Percentiles rank a stretch among this genome's conserved stretches.
phyloP scores from a whole-genome alignment of 2,888 invertebrate genomes.

The Diplolepis rosae region DNA sequence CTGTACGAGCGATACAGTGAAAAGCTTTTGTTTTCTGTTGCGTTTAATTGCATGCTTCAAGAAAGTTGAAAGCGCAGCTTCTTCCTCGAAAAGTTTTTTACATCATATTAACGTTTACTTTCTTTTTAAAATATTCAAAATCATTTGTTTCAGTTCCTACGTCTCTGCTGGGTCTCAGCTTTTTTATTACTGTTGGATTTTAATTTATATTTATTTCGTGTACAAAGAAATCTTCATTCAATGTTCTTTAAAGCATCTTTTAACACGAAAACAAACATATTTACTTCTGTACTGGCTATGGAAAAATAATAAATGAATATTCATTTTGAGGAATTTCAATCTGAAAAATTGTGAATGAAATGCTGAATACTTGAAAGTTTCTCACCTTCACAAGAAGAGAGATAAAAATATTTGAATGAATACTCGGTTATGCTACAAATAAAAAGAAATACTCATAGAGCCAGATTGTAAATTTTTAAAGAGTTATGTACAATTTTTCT shows the following conservation, averaged over 20 bases:
- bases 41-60: not conserved
- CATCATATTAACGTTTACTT: not conserved
- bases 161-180: too few relatives aligned
- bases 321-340: not conserved
- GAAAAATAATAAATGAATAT: not conserved
- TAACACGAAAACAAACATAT: constrained; percentile 3
- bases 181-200: too few relatives aligned
- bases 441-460: too few relatives aligned
- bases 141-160: not conserved
- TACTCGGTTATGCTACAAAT: too few relatives aligned
- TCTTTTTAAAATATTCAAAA: not conserved
- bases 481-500: too few relatives aligned
- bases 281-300: not conserved
- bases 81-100: not conserved
- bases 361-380: not conserved
- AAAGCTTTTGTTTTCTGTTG: not conserved
- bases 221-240: too few relatives aligned
- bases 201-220: too few relatives aligned
- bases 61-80: not conserved
- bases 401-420: not conserved
- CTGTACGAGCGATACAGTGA: not conserved
- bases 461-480: too few relatives aligned
- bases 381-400: not conserved
- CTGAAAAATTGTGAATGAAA: not conserved
- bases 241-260: not conserved